A percentile compares a stretch with the other conserved stretches of the same genome.
Conservation (phyloP, 2,888 invertebrate species). For the Phaonia tiefii region DNA sequence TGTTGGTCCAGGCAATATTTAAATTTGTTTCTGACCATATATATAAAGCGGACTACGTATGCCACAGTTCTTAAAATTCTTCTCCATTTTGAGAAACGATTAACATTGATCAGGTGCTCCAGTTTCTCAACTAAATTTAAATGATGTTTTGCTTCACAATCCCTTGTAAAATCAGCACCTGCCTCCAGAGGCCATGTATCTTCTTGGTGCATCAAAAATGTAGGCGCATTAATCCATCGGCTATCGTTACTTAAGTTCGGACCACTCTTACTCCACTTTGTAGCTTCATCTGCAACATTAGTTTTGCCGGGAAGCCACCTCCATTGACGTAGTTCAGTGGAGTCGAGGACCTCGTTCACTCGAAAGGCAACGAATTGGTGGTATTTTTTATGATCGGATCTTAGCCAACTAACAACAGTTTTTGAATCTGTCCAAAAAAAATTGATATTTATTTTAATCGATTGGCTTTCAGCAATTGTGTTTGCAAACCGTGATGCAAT, state of each 20-base stretch:
- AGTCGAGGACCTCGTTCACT: no score
- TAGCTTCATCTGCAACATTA: conserved; percentile 21
- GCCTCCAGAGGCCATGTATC: not conserved
- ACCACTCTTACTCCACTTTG: conserved; percentile 12
- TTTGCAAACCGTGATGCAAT: no score
- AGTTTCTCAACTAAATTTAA: conserved; percentile 2
- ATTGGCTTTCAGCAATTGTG: not conserved
- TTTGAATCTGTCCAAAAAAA: conserved; percentile 42
- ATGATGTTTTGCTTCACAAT: conserved; percentile 33
- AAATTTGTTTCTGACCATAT: not conserved
- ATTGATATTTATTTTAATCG: not conserved
- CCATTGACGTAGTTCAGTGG: conserved; percentile 21
- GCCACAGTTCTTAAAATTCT: conserved; percentile 2
- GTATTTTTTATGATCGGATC: conserved; percentile 37
- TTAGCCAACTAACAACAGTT: conserved; percentile 40
- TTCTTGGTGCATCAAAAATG: not conserved
- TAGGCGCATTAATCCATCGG: conserved; percentile 36
- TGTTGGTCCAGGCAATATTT: no score
- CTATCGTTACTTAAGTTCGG: conserved; percentile 19
- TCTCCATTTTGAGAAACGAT: conserved; percentile 54
- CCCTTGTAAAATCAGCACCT: not conserved
- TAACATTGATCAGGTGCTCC: conserved; percentile 20
- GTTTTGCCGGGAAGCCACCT: not conserved
- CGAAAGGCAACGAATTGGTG: no score
- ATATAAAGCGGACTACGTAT: no score